Base-by-base conservation (phyloP, 2,797 vertebrate genomes). In the Falco rusticolus region DNA sequence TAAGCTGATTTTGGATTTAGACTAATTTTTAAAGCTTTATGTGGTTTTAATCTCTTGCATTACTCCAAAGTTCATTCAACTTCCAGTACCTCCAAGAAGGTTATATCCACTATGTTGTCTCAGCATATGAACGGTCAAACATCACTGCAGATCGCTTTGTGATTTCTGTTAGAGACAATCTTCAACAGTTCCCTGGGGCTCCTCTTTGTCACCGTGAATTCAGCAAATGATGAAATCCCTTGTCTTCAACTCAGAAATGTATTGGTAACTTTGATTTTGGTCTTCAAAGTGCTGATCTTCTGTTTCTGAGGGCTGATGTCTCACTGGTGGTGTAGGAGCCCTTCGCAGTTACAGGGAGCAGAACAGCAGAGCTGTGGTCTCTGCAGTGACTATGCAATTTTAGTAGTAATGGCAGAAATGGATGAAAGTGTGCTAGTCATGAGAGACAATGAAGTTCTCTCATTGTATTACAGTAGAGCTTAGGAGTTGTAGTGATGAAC, bases 181-280 rank as follows among this genome's bases (percentile, higher is more conserved):
- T 98, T 45, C 97, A 98, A 3, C 64, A 97, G 88, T 81, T 99
- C 98, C 26, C 89, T 94, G 86, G 91, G 13, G 47, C 97, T 72
- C 91, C 97, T 61, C 93, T 98, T 98, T 96, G 89, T 98, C 93
- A 95, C 98, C 85, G 98, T 97, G 95, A 98, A 94, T 84, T 98
- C 98, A 33, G 96, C 91, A 93, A 98, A 98, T 24, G 94, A 98
- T 9, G 97, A 99, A 97, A 43, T 82, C 0, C 98, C 97, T 9
- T 94, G 96, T 5, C 95, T 98, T 87, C 95, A 93, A 6, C 81
- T 99, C 24, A 68, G 87, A 60, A 98, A 98, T 96, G 96, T 97
- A 93, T 98, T 97, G 9, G 98, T 98, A 82, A 47, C 97, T 97
- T 57, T 5, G 10, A 75, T 64, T 61, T 82, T 34, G 6, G 10